Base-by-base conservation (phyloP, 2,113 vertebrate genomes). In the Takifugu bimaculatus region DNA sequence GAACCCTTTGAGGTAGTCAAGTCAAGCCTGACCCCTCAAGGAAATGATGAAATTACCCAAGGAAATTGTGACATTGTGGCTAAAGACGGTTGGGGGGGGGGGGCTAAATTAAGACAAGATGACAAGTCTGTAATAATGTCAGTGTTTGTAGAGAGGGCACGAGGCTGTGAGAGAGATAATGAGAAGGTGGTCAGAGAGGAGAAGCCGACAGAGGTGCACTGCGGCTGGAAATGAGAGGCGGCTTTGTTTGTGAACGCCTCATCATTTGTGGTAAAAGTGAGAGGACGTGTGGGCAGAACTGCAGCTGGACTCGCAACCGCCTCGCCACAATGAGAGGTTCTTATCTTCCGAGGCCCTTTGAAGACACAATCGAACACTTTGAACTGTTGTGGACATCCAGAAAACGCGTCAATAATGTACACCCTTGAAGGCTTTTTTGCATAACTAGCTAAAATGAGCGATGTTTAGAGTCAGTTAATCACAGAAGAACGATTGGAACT, bases 181-280 rank as follows among this genome's bases (percentile, higher is more conserved):
- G 60, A 80, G 53, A 75, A 73, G 57, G 52, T 57, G 52, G 67
- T 59, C 61, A 42, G 59, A 59, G 68, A 57, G 45, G 3, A 52
- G 70, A 68, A 77, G 66, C 76, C 44, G 43, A 45, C 54, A 57
- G 60, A 64, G 61, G 60, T 72, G 65, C 64, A 67, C 76, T 66
- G 50, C 78, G 47, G 12, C 54, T 69, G 59, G 43, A 74, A 71
- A 67, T 53, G 32, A 74, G 70, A 72, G 63, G 10, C 71, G 4
- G 55, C 65, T 60, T 53, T 81, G 70, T 82, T 74, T 77, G 60
- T 57, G 27, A 61, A 57, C 49, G 68, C 49, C 54, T 68, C 29
- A 14, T 75, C 57, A 70, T 83, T 85, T 82, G 77, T 70, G 66
- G 71, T 65, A 26, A 26, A 63, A 84, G 75, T 51, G 68, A 81